Base-by-base conservation (phyloP, 1,140 invertebrate species). In the Leptoteleia sp. region DNA sequence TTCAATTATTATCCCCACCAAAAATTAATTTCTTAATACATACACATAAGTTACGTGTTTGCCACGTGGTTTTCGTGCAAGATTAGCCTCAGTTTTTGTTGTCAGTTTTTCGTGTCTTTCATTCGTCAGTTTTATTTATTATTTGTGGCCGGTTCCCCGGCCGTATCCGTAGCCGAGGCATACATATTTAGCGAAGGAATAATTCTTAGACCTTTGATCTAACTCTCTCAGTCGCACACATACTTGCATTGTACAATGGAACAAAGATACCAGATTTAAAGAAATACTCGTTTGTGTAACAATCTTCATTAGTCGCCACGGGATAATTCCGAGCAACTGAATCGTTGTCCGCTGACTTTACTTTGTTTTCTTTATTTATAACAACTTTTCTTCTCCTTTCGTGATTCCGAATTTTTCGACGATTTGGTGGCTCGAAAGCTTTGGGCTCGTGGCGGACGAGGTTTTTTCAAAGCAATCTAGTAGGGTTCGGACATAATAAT, bases 401-500 rank as follows among this genome's bases (percentile, higher is more conserved):
- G 19, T 22, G 5, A 5, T 22, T 22, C 7, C 38, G 22, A 43
- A 43, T 61, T 25, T 12, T 45, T 8, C 19, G 25, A 45, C 29
- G n/a, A 38, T 47, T 72, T 31, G 38, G 38, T 38, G 0, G 5
- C 16, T 31, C 54, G 64, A 31, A 54, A n/a, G 8, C 31, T 19
- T 45, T n/a, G 19, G 9, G 12, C 5, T n/a, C 15, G 33, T 13
- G 31, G 40, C 17, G 27, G 16, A 29, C 70, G 35, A 75, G 78
- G 16, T 57, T 59, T 82, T 86, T 86, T 84, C 76, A 85, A 87
- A 85, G 81, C 83, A 85, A 85, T 84, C 78, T 59, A 80, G 62
- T 82, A 81, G 77, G 50, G 31, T 79, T 73, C 72, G 78, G 73
- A 82, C 67, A 79, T 85, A 78, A 80, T 82, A 80, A 85, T 80